These are phyloP conservation scores for Zoanthus solanderi DNA, from an alignment of 92 coral and sea anemone genomes.

Conservation along the genomic window DNA sequence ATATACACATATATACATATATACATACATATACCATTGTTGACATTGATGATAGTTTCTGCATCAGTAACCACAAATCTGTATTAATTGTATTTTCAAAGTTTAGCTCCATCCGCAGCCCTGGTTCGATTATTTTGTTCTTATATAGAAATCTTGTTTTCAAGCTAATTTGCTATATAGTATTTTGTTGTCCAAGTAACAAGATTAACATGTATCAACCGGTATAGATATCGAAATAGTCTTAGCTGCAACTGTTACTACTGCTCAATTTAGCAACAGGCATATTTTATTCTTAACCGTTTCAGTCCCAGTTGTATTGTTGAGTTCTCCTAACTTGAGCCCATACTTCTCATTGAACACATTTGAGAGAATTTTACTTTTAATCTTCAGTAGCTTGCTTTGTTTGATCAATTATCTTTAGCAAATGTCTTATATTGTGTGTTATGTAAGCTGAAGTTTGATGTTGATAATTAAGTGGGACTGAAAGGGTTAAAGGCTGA, in stretches of 20 bases:
- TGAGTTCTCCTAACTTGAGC: too few relatives aligned
- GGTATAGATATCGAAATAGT: neutral
- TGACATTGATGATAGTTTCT: neutral
- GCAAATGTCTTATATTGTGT: too few relatives aligned
- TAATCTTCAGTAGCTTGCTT: too few relatives aligned
- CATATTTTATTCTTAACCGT: too few relatives aligned
- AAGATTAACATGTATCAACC: conserved; percentile 2
- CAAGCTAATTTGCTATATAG: neutral
- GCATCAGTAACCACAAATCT: neutral
- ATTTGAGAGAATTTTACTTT: too few relatives aligned
- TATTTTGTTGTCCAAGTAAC: conserved; percentile 43
- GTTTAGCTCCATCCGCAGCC: neutral
- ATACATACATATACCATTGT: neutral
- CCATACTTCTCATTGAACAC: too few relatives aligned
- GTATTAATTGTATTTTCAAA: neutral
- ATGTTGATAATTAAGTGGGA: too few relatives aligned
- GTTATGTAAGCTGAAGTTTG: too few relatives aligned
- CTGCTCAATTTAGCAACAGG: neutral
- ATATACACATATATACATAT: too few relatives aligned
- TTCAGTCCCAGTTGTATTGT: too few relatives aligned
- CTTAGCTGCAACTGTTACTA: neutral
- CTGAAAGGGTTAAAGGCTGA: too few relatives aligned
- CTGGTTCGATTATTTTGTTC: neutral
- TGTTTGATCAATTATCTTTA: too few relatives aligned
- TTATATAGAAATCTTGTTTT: neutral